phyloP scores from a whole-genome alignment of 1,140 invertebrate genomes.

The Danaus plexippus region DNA sequence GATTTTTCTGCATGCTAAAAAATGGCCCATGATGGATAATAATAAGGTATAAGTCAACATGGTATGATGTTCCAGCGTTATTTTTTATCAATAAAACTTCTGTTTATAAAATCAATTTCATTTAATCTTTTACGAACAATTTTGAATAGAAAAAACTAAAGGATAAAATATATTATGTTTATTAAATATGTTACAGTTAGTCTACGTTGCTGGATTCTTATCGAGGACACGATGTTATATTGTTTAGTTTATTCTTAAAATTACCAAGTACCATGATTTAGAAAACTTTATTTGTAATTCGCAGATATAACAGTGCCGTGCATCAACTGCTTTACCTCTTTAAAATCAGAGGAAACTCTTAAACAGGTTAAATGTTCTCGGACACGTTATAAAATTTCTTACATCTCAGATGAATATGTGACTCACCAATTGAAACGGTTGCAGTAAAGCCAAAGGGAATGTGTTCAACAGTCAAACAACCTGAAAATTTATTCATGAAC shows the following conservation, averaged over 20 bases:
- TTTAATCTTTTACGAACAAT: too few species aligned
- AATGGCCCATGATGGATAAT: too few species aligned
- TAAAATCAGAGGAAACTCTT: not conserved
- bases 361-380: too few species aligned
- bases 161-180: too few species aligned
- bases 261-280: not conserved
- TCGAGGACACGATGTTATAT: not conserved
- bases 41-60: too few species aligned
- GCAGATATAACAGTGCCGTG: conserved; percentile 9
- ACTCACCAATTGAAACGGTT: conserved; percentile 17
- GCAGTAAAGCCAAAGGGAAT: conserved; percentile 13
- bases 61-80: too few species aligned
- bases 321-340: conserved; percentile 7
- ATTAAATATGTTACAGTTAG: too few species aligned
- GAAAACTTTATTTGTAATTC: conserved; percentile 4
- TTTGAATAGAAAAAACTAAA: too few species aligned
- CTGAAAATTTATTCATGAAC: conserved; percentile 23
- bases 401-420: conserved; percentile 15
- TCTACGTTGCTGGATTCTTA: too few species aligned
- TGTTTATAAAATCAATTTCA: too few species aligned
- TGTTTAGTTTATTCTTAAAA: not conserved
- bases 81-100: too few species aligned
- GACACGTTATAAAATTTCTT: not conserved
- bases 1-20: too few species aligned
- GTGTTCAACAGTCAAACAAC: conserved; percentile 16